Conservation (phyloP, 2,113 vertebrate genomes). For the Sterrhoptilus dennistouni region DNA sequence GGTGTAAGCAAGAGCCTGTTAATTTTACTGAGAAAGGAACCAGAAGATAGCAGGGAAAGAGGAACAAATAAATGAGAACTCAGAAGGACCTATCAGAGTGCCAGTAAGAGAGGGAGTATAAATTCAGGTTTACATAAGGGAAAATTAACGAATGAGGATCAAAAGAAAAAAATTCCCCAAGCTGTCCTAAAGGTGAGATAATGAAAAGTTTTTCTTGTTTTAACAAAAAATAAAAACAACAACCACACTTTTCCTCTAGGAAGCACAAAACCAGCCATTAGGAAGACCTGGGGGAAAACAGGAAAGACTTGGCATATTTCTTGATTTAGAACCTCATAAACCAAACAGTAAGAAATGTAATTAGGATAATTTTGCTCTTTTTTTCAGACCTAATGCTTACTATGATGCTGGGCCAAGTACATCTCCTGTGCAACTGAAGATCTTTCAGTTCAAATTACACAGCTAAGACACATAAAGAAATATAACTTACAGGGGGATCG, state of each 20-base stretch:
- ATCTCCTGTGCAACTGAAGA: neutral
- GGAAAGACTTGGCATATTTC: neutral
- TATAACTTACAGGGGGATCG: neutral
- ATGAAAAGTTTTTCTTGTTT: neutral
- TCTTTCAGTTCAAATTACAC: neutral
- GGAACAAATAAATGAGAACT: neutral
- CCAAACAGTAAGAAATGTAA: neutral
- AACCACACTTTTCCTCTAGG: neutral
- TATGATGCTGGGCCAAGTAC: neutral
- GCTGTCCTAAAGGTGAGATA: neutral
- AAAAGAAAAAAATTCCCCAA: neutral
- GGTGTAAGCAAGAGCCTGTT: neutral
- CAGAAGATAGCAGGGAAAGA: neutral
- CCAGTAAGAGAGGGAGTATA: neutral
- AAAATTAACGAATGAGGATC: neutral
- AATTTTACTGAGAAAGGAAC: neutral
- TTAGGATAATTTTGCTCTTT: neutral
- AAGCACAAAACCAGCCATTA: neutral
- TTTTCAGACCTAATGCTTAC: neutral
- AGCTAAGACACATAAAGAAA: neutral
- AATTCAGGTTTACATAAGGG: neutral
- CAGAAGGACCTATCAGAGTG: neutral
- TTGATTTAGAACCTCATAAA: neutral
- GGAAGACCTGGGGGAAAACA: neutral
- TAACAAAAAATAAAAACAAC: neutral